Conservation (phyloP, 2,888 invertebrate genomes). For the Deladenus siricidicola region DNA sequence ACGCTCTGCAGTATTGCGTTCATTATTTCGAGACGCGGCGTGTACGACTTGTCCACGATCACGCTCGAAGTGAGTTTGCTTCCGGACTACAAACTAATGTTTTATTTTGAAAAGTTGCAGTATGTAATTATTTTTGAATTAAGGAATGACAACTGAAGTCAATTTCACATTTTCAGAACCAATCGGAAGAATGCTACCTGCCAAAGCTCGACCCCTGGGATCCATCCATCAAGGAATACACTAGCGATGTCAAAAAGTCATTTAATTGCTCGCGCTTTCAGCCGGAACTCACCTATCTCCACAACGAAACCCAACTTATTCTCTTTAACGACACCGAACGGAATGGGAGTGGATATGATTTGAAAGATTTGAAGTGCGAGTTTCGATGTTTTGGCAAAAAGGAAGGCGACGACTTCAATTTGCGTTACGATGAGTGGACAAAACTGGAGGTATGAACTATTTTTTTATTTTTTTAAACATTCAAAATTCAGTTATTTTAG, state of each 20-base stretch:
- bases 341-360: constrained; percentile 11
- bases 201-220: constrained; percentile 46
- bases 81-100: too few species aligned
- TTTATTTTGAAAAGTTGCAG: too few species aligned
- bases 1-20: too few species aligned
- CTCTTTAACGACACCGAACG: constrained; percentile 28
- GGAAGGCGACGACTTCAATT: constrained; percentile 28
- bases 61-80: too few species aligned
- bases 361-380: constrained; percentile 25
- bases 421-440: constrained; percentile 33
- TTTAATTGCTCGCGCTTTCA: constrained; percentile 40
- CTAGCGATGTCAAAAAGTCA: constrained; percentile 24
- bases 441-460: constrained; percentile 33
- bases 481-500: constrained; percentile 18
- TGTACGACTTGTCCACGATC: too few species aligned
- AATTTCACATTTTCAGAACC: too few species aligned
- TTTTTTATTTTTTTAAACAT: too few species aligned
- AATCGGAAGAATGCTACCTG: too few species aligned
- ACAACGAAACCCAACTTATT: constrained; percentile 16
- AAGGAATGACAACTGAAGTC: too few species aligned
- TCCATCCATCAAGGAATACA: constrained; percentile 31
- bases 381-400: constrained; percentile 39
- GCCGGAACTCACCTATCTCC: constrained; percentile 34
- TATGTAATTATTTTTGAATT: too few species aligned
- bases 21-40: too few species aligned